Evolutionary conservation across 2,797 vertebrate genomes (phyloP).

Genomic region (Enteromius paludinosus): DNA sequence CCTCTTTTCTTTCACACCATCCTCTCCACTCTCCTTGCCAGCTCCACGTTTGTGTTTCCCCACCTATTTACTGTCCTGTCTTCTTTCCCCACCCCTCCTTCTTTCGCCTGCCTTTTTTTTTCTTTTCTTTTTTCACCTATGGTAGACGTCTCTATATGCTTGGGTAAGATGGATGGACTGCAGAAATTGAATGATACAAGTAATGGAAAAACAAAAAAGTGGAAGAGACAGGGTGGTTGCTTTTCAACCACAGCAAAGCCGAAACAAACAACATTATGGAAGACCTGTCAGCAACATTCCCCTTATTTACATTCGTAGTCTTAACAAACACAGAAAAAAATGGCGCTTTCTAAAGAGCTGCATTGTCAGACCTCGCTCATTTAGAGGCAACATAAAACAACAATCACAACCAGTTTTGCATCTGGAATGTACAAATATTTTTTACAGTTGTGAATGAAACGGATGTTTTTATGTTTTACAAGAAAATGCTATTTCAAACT

Average conservation of each 20-base stretch:
- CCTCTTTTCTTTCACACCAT: not conserved
- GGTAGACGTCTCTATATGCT: not conserved
- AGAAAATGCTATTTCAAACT: not conserved
- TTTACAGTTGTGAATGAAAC: not conserved
- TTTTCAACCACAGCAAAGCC: not conserved
- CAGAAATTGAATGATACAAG: not conserved
- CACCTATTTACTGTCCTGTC: constrained; percentile 4
- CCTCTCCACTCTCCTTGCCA: not conserved
- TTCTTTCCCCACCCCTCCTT: not conserved
- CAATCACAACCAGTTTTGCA: not conserved
- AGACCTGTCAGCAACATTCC: not conserved
- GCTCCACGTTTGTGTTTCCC: not conserved
- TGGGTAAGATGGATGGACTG: constrained; percentile 1
- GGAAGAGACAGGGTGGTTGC: not conserved
- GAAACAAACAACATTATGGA: not conserved
- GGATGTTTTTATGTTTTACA: not conserved
- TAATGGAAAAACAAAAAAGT: not conserved
- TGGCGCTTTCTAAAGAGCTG: not conserved
- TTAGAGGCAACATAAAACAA: not conserved
- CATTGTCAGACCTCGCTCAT: not conserved
- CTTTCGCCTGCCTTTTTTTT: not conserved
- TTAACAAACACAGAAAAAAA: constrained; percentile 1
- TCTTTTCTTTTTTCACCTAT: not conserved
- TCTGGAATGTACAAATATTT: not conserved
- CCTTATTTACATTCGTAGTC: not conserved